These are phyloP conservation scores for Volucella zonaria DNA, from an alignment of 2,888 invertebrate species.

Conservation along the genomic window DNA sequence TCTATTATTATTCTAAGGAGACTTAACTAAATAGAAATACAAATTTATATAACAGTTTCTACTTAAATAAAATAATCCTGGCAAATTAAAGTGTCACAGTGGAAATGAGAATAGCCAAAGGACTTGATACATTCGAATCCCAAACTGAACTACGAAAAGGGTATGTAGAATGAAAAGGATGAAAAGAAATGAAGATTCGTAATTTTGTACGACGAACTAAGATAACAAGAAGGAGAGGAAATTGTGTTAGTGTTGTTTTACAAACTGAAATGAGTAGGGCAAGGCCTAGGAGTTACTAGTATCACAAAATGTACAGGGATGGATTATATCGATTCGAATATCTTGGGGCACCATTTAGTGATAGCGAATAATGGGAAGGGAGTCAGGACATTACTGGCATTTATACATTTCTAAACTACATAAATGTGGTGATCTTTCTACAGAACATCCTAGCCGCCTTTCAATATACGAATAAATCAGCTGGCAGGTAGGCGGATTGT, in stretches of 20 bases:
- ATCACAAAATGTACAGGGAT: neutral
- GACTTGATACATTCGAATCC: slow-evolving; percentile 40
- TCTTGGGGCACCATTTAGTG: too few relatives aligned
- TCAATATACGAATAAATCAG: too few relatives aligned
- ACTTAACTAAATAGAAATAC: slow-evolving; percentile 21
- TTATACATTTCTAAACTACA: too few relatives aligned
- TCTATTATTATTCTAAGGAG: slow-evolving; percentile 9
- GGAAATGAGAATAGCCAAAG: slow-evolving; percentile 41
- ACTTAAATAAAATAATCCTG: slow-evolving; percentile 58
- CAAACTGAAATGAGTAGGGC: slow-evolving; percentile 5
- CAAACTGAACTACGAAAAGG: slow-evolving; percentile 36
- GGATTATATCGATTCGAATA: neutral
- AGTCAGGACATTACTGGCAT: too few relatives aligned
- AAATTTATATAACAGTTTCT: slow-evolving; percentile 22
- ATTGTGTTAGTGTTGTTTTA: slow-evolving; percentile 25
- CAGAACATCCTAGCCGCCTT: too few relatives aligned
- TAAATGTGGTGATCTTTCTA: too few relatives aligned
- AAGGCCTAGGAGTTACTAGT: slow-evolving; percentile 7
- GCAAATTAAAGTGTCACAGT: slow-evolving; percentile 40
- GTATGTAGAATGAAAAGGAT: neutral
- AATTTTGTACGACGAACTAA: slow-evolving; percentile 23
- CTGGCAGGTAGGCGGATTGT: too few relatives aligned
- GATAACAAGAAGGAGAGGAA: slow-evolving; percentile 16
- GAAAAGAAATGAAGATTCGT: slow-evolving; percentile 48
- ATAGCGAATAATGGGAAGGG: too few relatives aligned